Conservation (phyloP, 2,113 vertebrate genomes). For the Pangasianodon gigas region DNA sequence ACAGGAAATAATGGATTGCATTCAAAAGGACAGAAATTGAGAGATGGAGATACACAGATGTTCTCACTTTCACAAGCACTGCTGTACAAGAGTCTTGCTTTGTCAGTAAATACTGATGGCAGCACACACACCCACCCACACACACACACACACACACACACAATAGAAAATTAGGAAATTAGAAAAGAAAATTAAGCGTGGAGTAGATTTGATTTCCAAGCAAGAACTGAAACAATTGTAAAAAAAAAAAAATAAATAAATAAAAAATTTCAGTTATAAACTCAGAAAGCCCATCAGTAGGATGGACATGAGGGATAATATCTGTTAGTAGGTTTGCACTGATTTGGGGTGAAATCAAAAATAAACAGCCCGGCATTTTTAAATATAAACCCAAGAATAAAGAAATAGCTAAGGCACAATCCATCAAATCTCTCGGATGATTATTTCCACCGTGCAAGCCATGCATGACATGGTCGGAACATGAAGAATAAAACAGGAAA, state of each 20-base stretch:
- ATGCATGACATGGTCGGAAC: not conserved
- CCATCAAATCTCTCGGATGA: no score
- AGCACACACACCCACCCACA: not conserved
- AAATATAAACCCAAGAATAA: not conserved
- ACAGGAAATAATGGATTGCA: not conserved
- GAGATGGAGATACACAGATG: not conserved
- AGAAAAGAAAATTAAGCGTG: not conserved
- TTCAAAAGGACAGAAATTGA: not conserved
- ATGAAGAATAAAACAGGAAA: constrained; percentile 9
- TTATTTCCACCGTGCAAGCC: not conserved
- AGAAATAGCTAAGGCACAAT: not conserved
- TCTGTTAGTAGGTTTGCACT: not conserved
- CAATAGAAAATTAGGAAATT: not conserved
- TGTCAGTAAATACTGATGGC: not conserved
- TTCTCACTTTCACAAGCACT: not conserved
- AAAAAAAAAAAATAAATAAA: no score
- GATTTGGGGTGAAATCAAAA: not conserved
- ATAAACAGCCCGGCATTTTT: no score
- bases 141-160: not conserved
- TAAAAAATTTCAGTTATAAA: not conserved
- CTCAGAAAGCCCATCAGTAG: not conserved
- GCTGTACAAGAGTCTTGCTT: not conserved
- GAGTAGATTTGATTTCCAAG: not conserved
- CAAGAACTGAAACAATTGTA: not conserved
- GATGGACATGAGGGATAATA: no score